phyloP scores from a whole-genome alignment of 2,113 vertebrate genomes.

The Etia nguti region DNA sequence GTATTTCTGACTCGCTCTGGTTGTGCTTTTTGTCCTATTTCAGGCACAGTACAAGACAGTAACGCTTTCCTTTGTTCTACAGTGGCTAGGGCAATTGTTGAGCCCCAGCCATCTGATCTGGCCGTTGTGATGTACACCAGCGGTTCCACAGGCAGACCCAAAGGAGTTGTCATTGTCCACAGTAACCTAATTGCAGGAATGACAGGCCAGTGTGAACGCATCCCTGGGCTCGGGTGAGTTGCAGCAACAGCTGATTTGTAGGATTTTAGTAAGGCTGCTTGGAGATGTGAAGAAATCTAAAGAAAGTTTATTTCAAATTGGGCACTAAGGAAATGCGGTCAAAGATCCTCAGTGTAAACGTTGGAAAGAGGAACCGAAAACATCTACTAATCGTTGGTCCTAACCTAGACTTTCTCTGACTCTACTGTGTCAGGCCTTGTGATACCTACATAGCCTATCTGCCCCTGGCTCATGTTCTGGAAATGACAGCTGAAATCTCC shows the following conservation, averaged over 20 bases:
- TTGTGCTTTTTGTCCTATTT: neutral
- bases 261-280: neutral
- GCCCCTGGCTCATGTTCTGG: conserved; percentile 93
- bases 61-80: conserved; percentile 20
- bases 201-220: conserved; percentile 94
- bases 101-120: conserved; percentile 83
- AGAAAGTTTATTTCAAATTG: neutral
- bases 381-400: neutral
- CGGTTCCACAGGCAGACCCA: conserved; percentile 91
- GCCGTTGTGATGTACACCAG: conserved; percentile 98
- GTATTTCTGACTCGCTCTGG: conserved; percentile 32
- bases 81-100: conserved; percentile 72
- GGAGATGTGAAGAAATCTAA: neutral
- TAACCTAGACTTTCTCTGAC: neutral
- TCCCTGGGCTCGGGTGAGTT: conserved; percentile 91
- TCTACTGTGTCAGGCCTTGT: conserved; percentile 72
- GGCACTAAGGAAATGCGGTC: neutral
- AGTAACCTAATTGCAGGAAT: conserved; percentile 93
- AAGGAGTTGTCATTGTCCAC: conserved; percentile 95
- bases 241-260: neutral
- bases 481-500: conserved; percentile 95
- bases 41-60: neutral
- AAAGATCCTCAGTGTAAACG: neutral
- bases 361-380: neutral
- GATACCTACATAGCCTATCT: conserved; percentile 95